Base-by-base conservation (phyloP, 53 echinoderm and acorn worm genomes). In the Zoroaster sp. region DNA sequence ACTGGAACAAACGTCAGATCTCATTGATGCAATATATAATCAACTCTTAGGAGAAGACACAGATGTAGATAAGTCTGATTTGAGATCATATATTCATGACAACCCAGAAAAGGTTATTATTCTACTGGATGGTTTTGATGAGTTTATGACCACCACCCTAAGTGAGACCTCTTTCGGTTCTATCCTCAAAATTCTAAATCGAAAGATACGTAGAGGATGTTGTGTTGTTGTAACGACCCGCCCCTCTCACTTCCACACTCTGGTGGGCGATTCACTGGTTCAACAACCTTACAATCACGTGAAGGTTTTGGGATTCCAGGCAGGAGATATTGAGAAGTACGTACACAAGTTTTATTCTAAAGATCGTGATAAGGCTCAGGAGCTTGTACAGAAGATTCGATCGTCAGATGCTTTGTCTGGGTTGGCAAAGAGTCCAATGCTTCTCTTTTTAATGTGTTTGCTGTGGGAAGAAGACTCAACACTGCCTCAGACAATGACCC, bases 71-170 rank as follows among this genome's bases (percentile, higher is more conserved):
- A 42, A 40, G 35, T 18, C 7, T 36, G 87, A 33, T 42, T 87
- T 87, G 43, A 25, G 37, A 31, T 6, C 63, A 11, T 75, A 40
- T 37, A 73, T 87, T 14, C 2, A 37, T 18, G 8, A 3, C 4
- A 75, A 42, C 31, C 74, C 12, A 35, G 51, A 53, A 18, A 74
- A 73, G 14, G 73, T 87, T 11, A 14, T 87, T 15, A 36, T 87
- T 72, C 87, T 87, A 37, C 37, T 87, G 40, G 87, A 87, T 87
- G 87, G 87, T 12, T 87, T 72, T 87, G 87, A 87, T 39, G 87
- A 87, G 55, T 73, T 72, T 34, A 38, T 15, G 42, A 65, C 80
- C 59, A 63, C 59, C 28, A 39, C 10, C 14, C 77, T 77, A 28
- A 9, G 4, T 59, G 0, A 14, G 35, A 1, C 35, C 59, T 20